phyloP scores from a whole-genome alignment of 1,140 invertebrate genomes.

The Polyergus mexicanus region DNA sequence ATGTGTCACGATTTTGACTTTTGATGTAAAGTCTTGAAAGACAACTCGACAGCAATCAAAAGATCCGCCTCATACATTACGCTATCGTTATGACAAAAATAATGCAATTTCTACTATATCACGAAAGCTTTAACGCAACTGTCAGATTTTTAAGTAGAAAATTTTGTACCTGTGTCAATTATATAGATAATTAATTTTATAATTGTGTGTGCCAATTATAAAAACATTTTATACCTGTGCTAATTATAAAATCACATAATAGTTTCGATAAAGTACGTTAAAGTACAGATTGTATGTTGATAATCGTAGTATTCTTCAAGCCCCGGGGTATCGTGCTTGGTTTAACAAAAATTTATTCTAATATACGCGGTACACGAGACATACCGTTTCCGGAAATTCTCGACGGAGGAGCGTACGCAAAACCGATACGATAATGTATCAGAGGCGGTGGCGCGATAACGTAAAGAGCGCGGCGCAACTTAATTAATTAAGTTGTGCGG shows the following conservation, averaged over 20 bases:
- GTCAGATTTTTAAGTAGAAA: neutral
- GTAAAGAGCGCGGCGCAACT: constrained; percentile 64
- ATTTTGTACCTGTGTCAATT: constrained; percentile 5
- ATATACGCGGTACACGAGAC: neutral
- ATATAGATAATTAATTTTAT: neutral
- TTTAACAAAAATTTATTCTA: constrained; percentile 11
- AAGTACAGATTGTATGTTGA: neutral
- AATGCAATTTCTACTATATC: neutral
- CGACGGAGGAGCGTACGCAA: neutral
- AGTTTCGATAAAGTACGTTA: neutral
- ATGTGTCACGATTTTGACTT: neutral
- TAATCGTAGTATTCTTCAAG: neutral
- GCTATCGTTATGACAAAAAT: neutral
- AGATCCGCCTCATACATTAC: neutral
- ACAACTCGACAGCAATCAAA: constrained; percentile 23
- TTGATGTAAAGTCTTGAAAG: neutral
- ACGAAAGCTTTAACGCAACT: neutral
- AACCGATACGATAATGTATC: constrained; percentile 52
- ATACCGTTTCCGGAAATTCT: constrained; percentile 16
- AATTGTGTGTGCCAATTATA: too few relatives aligned
- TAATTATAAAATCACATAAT: constrained; percentile 20
- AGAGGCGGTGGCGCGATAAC: constrained; percentile 11
- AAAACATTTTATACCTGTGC: neutral
- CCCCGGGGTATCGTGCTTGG: neutral
- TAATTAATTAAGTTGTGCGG: constrained; percentile 82